Evolutionary conservation across 2,113 vertebrate genomes (phyloP), one percentile per base, ranked within the genome.

Genomic region (Picathartes gymnocephalus): DNA sequence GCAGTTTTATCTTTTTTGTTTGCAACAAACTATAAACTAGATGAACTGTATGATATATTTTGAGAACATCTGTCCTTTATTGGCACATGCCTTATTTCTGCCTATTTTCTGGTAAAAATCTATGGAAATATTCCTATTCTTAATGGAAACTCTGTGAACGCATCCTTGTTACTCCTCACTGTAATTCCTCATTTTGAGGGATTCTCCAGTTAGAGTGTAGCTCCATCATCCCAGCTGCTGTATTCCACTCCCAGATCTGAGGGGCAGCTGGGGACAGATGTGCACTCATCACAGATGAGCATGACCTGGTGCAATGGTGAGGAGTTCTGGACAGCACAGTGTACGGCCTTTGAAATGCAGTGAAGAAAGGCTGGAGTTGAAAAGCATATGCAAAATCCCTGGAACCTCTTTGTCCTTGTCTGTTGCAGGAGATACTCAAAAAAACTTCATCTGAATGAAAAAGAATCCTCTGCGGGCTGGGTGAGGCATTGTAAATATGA

Each of bases 231-330:
- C 50, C 66, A 35, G 10, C 7, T 21, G 22, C 47, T 57, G 39
- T 25, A 25, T 53, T 44, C 48, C 21, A 2, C 31, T 56, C 39
- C 35, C 22, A 42, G 2, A 3, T 53, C 47, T 8, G 33, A 18
- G 21, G 22, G 65, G 74, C 1, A 4, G n/a, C 13, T n/a, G 42
- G 19, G 74, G 8, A 37, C 15, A 21, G 18, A 31, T 9, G 16
- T 0, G 0, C 19, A 9, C 31, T 30, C 25, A 2, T 16, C 8
- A 11, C 2, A 58, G 56, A 44, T 0, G 6, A 50, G 22, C 22
- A 40, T 9, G 27, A 7, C 17, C 15, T 28, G 20, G n/a, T 48
- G 40, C 56, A 3, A 1, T 0, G 11, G 9, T 10, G 74, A 71
- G 39, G 48, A 15, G 3, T 39, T 23, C 24, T 50, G 53, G 25